Conservation (phyloP, 2,797 vertebrate genomes). For the Malurus leucopterus region DNA sequence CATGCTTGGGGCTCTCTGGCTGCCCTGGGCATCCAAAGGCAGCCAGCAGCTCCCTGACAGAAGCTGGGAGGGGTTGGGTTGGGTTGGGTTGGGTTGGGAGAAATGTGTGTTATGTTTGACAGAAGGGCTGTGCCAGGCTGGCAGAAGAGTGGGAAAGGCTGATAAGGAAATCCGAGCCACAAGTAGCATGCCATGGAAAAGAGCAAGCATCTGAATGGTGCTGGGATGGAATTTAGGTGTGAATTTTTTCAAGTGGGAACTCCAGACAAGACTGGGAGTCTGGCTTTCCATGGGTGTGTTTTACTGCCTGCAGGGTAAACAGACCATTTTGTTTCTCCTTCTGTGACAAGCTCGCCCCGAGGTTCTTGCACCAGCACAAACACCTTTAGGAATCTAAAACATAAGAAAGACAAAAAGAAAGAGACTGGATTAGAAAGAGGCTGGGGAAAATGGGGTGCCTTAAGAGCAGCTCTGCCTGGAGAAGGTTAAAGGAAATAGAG, state of each 20-base stretch:
- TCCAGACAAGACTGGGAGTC: constrained; percentile 33
- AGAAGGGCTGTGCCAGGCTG: not conserved
- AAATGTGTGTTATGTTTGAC: not conserved
- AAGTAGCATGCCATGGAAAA: constrained; percentile 74
- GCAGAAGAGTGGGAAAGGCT: not conserved
- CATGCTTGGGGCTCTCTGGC: not conserved
- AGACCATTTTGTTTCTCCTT: constrained; percentile 68
- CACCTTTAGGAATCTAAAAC: constrained; percentile 95
- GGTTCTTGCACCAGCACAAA: constrained; percentile 80
- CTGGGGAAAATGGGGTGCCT: constrained; percentile 19
- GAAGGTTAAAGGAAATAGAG: constrained; percentile 9
- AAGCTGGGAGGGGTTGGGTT: not conserved
- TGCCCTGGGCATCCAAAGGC: not conserved
- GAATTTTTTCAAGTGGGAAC: constrained; percentile 38
- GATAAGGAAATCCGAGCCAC: constrained; percentile 67
- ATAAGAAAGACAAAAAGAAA: constrained; percentile 74
- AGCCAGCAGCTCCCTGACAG: not conserved
- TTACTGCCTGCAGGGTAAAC: constrained; percentile 66
- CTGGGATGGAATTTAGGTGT: constrained; percentile 30
- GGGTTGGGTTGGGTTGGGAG: not conserved
- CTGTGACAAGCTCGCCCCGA: constrained; percentile 84
- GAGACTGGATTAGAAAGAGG: constrained; percentile 60
- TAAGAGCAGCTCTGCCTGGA: constrained; percentile 9
- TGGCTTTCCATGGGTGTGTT: constrained; percentile 12
- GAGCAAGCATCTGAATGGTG: constrained; percentile 45